These are phyloP conservation scores for Doris montereyensis DNA, from an alignment of 2,888 invertebrate genomes.

Conservation along the genomic window DNA sequence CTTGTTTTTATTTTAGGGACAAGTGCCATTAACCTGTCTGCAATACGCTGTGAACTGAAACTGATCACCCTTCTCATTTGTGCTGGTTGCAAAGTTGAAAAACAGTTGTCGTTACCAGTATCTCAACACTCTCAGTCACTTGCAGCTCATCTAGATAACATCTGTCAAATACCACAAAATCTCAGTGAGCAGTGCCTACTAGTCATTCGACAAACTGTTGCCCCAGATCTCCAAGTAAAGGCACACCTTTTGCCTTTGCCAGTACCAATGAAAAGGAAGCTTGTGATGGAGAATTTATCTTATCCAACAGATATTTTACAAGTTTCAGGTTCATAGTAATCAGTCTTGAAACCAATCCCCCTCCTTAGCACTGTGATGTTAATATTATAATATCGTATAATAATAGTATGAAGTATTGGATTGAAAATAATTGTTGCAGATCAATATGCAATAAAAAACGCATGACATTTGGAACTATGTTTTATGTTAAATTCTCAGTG, in stretches of 20 bases:
- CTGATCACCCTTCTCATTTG: constrained; percentile 54
- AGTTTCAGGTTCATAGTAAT: too few relatives aligned
- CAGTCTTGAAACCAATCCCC: too few relatives aligned
- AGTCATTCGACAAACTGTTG: background rate
- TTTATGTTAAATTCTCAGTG: too few relatives aligned
- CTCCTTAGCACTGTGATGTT: too few relatives aligned
- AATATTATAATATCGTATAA: too few relatives aligned
- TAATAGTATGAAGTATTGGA: too few relatives aligned
- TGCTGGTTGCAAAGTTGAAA: constrained; percentile 57
- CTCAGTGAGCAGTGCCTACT: constrained; percentile 2
- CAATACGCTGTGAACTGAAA: constrained; percentile 50
- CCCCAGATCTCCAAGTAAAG: constrained; percentile 22
- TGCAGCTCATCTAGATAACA: background rate
- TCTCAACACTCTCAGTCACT: constrained; percentile 7
- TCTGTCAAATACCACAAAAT: background rate
- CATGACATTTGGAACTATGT: too few relatives aligned
- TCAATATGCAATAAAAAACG: too few relatives aligned
- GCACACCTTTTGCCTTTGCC: constrained; percentile 3
- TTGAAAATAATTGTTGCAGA: too few relatives aligned
- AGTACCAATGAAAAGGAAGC: background rate
- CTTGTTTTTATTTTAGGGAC: background rate
- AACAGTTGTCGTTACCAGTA: constrained; percentile 50
- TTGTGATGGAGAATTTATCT: constrained; percentile 15
- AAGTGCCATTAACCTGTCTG: constrained; percentile 57
- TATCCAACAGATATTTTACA: too few relatives aligned